phyloP scores from a whole-genome alignment of 2,888 invertebrate species.

The Yponomeuta sedellus region DNA sequence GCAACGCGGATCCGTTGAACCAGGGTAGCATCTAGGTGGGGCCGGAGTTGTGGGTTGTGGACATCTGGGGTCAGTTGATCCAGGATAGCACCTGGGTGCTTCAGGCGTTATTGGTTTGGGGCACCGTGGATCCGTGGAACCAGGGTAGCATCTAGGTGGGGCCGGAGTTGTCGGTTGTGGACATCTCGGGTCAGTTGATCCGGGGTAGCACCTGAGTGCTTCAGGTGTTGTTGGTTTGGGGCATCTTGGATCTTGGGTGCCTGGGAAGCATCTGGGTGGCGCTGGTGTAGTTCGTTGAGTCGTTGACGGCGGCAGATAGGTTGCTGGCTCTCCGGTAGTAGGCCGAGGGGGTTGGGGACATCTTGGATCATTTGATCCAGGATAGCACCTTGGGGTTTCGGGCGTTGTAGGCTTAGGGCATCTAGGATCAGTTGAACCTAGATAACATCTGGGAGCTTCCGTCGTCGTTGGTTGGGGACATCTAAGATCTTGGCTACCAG shows the following conservation, averaged over 20 bases:
- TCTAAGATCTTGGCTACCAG: constrained; percentile 36
- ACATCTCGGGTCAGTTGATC: constrained; percentile 35
- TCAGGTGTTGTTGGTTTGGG: constrained; percentile 19
- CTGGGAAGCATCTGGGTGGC: constrained; percentile 34
- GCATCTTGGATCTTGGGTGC: constrained; percentile 37
- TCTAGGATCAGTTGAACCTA: constrained; percentile 24
- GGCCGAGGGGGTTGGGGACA: constrained; percentile 38
- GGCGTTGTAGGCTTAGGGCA: constrained; percentile 29
- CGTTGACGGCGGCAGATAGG: constrained; percentile 19
- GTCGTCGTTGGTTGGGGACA: constrained; percentile 37
- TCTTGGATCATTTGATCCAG: constrained; percentile 33
- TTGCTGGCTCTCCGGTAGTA: constrained; percentile 23
- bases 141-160: constrained; percentile 36
- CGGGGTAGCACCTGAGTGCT: constrained; percentile 26
- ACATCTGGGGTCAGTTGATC: constrained; percentile 33
- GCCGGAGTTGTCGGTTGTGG: constrained; percentile 34
- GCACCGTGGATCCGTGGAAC: constrained; percentile 32
- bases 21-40: constrained; percentile 29
- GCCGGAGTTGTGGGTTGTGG: constrained; percentile 29
- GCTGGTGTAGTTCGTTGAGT: constrained; percentile 7
- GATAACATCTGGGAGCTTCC: constrained; percentile 27
- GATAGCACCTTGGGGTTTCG: constrained; percentile 30
- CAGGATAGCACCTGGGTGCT: constrained; percentile 34
- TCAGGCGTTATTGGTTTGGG: constrained; percentile 30
- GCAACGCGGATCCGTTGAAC: constrained; percentile 37